Conservation (phyloP, 2,797 vertebrate species). For the Onychomys torridus region DNA sequence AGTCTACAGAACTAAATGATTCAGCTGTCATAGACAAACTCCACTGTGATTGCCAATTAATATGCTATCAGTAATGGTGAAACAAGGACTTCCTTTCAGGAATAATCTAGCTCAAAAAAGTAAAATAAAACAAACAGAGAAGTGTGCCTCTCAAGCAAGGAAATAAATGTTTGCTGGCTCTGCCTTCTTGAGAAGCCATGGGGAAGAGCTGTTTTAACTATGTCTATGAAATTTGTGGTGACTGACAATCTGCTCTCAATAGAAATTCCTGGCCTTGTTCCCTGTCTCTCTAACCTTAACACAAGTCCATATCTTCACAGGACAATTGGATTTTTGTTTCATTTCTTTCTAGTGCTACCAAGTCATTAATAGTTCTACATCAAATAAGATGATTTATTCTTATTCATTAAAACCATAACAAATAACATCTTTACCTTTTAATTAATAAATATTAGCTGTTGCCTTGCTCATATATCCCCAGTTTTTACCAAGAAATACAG, state of each 20-base stretch:
- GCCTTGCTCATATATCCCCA: background rate
- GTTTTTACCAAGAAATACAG: background rate
- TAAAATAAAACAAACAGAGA: background rate
- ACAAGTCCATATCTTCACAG: background rate
- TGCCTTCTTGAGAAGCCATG: background rate
- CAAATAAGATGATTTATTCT: background rate
- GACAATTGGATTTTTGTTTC: background rate
- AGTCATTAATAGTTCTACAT: background rate
- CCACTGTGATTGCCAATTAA: too few relatives aligned
- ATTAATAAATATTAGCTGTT: background rate
- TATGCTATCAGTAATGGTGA: background rate
- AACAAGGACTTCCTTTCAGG: slow-evolving; percentile 32
- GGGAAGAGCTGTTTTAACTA: background rate
- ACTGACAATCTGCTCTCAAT: background rate
- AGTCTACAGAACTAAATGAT: background rate
- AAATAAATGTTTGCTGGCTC: background rate
- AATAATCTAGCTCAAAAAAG: background rate
- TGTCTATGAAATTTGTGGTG: background rate
- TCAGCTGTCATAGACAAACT: background rate
- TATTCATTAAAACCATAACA: background rate
- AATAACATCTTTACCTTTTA: background rate
- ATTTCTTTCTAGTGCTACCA: background rate
- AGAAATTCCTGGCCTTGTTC: background rate
- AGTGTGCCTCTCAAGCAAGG: background rate
- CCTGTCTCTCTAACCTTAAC: background rate